Evolutionary conservation across 92 coral and sea anemone genomes (phyloP).

Genomic region (Epizoanthus ramosus): DNA sequence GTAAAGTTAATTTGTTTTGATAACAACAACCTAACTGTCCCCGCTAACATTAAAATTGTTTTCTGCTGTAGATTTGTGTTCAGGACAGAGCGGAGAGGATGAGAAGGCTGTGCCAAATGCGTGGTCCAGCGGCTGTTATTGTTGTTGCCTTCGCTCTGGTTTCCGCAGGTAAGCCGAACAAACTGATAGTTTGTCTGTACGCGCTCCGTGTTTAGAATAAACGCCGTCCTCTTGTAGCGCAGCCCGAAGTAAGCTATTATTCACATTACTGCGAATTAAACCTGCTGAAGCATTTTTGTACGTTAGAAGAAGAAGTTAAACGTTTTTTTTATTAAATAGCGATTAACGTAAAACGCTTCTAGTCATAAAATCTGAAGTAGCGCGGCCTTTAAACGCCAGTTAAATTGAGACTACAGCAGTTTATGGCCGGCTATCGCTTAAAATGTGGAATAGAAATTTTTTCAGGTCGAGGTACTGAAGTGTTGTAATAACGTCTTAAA

Average conservation of each 20-base stretch:
- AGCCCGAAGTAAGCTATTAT: no score
- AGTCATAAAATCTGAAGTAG: no score
- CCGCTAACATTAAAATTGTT: background rate
- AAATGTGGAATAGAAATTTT: background rate
- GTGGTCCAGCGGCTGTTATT: background rate
- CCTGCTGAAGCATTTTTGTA: no score
- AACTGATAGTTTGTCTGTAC: background rate
- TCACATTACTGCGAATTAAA: no score
- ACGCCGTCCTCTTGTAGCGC: background rate
- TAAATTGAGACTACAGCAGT: background rate
- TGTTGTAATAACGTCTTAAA: background rate
- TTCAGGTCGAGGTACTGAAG: no score
- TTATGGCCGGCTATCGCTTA: background rate
- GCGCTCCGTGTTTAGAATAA: background rate
- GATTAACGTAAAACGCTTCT: no score
- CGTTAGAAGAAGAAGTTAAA: no score
- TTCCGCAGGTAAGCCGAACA: constrained; percentile 14
- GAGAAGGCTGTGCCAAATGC: background rate
- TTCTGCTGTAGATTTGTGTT: background rate
- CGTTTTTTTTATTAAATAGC: no score
- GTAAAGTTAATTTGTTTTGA: background rate
- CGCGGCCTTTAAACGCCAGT: no score
- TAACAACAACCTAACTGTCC: background rate
- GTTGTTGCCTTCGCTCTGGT: constrained; percentile 12
- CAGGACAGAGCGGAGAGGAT: background rate